Evolutionary conservation across 2,888 invertebrate species (phyloP).

Genomic region (Lysandra coridon): DNA sequence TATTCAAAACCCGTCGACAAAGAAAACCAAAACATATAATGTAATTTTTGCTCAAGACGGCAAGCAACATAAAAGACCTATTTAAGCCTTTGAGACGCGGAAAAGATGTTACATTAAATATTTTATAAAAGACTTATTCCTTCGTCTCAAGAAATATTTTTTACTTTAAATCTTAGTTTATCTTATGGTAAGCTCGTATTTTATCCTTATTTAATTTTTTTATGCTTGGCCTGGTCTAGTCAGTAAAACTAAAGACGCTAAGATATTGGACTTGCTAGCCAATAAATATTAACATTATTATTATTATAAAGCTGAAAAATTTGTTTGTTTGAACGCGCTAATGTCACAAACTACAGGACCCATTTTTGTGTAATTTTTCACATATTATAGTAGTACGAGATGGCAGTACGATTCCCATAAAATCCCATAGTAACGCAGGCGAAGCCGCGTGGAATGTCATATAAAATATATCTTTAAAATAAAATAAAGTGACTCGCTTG

Average conservation of each 20-base stretch:
- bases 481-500: too few relatives aligned
- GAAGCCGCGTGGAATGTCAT: neutral
- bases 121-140: slow-evolving; percentile 23
- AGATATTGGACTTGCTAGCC: neutral
- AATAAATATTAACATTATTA: too few relatives aligned
- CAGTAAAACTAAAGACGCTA: neutral
- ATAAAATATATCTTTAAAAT: neutral
- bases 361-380: too few relatives aligned
- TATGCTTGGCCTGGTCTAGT: neutral
- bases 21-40: slow-evolving; percentile 28
- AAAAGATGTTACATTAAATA: slow-evolving; percentile 32
- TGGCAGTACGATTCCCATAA: too few relatives aligned
- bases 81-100: slow-evolving; percentile 40
- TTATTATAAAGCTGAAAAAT: neutral
- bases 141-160: slow-evolving; percentile 24
- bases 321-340: neutral
- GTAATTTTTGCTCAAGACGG: slow-evolving; percentile 35
- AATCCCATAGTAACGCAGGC: too few relatives aligned
- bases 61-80: slow-evolving; percentile 37
- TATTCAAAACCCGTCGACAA: neutral
- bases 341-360: too few relatives aligned
- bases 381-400: too few relatives aligned
- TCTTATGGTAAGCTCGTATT: slow-evolving; percentile 16
- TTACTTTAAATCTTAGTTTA: slow-evolving; percentile 12
- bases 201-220: slow-evolving; percentile 17